Evolutionary conservation across 1,140 invertebrate genomes (phyloP), one percentile per base, ranked within the genome.

Genomic region (Drosophila funebris): DNA sequence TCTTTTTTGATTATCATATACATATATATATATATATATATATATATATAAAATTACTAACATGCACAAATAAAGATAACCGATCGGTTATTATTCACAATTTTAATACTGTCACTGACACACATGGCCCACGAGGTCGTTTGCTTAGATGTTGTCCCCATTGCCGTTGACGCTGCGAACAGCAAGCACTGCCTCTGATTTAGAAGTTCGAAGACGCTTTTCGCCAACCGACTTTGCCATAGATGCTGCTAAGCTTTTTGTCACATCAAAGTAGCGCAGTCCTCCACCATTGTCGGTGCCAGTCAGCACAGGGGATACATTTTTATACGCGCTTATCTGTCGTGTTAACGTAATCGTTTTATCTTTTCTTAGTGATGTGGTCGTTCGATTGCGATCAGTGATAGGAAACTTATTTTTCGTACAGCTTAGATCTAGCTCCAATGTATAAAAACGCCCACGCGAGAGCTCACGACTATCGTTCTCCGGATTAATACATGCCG

Each of bases 331-430:
- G 11, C 76, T 74, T 5, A 53, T 56, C 13, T 11, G 33, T 4
- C 11, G 33, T 4, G 29, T 8, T 48, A 73, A 76, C 7, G 60
- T 57, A 20, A 16, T 6, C 0, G 14, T 1, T 33, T 33, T 7
- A 18, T 33, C 27, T 2, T 33, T 31, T 20, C 14, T 37, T 37
- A 29, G 8, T 4, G 56, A 20, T 11, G 39, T 54, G 7, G 46
- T 20, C 16, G 60, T 41, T 16, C 64, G 78, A 39, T 63, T 82
- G 46, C 91, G 89, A 73, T 92, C 78, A 20, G 75, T 92, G 9
- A 92, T 91, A n/a, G 91, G 91, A 76, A 92, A 92, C 69, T 92
- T 92, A 56, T 92, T 92, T 20, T 87, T 90, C 13, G 91, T 91
- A 70, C 91, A 92, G 56, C 91, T 92, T 18, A 92, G 70, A 48